Conservation (phyloP, 2,113 vertebrate genomes). For the Zeus faber region DNA sequence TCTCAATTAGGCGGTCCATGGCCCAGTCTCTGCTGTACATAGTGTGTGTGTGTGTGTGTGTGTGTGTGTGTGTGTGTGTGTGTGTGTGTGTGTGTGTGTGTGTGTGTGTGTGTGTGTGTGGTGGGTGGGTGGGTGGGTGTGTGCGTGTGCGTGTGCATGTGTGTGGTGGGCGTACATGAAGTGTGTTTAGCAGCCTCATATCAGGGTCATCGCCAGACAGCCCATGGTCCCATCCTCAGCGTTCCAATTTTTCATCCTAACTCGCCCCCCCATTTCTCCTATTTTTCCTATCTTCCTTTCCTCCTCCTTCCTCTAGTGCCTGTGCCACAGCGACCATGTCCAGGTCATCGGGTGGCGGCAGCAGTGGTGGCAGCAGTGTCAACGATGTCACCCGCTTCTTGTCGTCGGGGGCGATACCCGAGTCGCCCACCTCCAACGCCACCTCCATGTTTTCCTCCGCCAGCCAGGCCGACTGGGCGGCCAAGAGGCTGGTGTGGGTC, state of each 20-base stretch:
- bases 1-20: conserved; percentile 57
- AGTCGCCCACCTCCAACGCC: conserved; percentile 56
- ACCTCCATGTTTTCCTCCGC: conserved; percentile 60
- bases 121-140: neutral
- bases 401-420: conserved; percentile 56
- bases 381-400: conserved; percentile 77
- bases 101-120: neutral
- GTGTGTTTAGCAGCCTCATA: conserved; percentile 30
- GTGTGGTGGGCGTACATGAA: conserved; percentile 19
- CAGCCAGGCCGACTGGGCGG: conserved; percentile 81
- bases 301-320: conserved; percentile 3
- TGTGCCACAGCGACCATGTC: conserved; percentile 72
- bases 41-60: conserved; percentile 31
- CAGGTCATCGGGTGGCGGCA: conserved; percentile 61
- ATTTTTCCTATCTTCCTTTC: conserved; percentile 12
- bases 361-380: too few species aligned
- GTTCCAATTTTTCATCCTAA: conserved; percentile 25
- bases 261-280: neutral
- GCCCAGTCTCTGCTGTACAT: conserved; percentile 25
- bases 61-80: conserved; percentile 5
- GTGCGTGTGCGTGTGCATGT: conserved; percentile 10
- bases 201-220: conserved; percentile 45
- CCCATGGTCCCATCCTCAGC: neutral
- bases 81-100: neutral
- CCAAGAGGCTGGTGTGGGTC: conserved; percentile 80